Evolutionary conservation across 2,888 invertebrate species (phyloP).

Genomic region (Cyaniris semiargus): DNA sequence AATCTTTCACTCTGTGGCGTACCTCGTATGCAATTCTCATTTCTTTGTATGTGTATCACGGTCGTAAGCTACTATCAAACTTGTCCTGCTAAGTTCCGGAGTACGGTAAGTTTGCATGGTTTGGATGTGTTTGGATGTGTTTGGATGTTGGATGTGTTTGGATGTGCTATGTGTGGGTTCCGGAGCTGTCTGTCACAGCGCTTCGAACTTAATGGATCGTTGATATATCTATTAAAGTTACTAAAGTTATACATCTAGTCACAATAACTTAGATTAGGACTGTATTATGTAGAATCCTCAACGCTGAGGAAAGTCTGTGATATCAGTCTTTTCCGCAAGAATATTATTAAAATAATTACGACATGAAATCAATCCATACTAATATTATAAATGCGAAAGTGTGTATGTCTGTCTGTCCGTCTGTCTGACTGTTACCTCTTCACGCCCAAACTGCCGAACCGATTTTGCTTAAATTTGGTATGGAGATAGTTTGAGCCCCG

Average conservation of each 20-base stretch:
- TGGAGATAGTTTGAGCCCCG: too few relatives aligned
- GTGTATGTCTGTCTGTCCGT: too few relatives aligned
- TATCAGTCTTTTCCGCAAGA: too few relatives aligned
- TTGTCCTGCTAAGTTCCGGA: conserved; percentile 14
- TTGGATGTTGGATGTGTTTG: background rate
- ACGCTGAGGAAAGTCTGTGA: too few relatives aligned
- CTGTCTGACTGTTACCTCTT: too few relatives aligned
- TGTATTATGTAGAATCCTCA: background rate
- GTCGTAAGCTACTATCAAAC: background rate
- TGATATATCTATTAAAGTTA: conserved; percentile 17
- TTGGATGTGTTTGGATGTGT: conserved; percentile 2
- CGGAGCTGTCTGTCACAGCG: conserved; percentile 16
- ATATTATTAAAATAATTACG: too few relatives aligned
- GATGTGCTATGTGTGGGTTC: background rate
- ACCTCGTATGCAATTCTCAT: background rate
- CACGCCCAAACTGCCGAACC: too few relatives aligned
- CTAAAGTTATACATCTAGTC: background rate
- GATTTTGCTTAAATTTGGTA: too few relatives aligned
- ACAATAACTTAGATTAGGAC: background rate
- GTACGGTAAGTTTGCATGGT: conserved; percentile 1
- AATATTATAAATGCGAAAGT: too few relatives aligned
- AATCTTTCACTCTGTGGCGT: background rate
- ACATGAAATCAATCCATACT: too few relatives aligned
- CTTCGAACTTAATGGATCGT: background rate
- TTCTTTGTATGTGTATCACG: background rate